These are phyloP conservation scores for Halcyon senegalensis DNA, from an alignment of 2,113 vertebrate species.

Conservation along the genomic window DNA sequence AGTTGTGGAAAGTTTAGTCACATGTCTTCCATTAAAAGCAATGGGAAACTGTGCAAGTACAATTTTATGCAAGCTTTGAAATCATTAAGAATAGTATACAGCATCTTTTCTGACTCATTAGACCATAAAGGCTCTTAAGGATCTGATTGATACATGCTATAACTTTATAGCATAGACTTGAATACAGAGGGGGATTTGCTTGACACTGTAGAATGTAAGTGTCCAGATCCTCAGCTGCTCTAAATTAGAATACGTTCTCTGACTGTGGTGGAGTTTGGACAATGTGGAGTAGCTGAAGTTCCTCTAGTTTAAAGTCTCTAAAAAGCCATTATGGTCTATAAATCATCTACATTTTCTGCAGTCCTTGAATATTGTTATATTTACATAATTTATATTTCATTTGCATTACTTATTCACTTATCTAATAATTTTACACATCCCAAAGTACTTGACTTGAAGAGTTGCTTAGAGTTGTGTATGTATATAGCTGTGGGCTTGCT, in stretches of 20 bases:
- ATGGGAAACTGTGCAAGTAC: slow-evolving; percentile 56
- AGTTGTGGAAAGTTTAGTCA: slow-evolving; percentile 8
- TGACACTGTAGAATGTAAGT: background rate
- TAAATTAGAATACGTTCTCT: background rate
- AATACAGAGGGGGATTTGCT: background rate
- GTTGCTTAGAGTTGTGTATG: slow-evolving; percentile 46
- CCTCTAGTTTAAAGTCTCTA: background rate
- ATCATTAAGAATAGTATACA: slow-evolving; percentile 33
- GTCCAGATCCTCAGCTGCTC: background rate
- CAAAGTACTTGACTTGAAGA: slow-evolving; percentile 48
- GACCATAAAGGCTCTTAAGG: slow-evolving; percentile 62
- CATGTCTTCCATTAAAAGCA: slow-evolving; percentile 70
- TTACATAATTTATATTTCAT: slow-evolving; percentile 59
- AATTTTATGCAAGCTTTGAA: slow-evolving; percentile 27
- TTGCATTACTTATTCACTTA: slow-evolving; percentile 50
- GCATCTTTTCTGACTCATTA: slow-evolving; percentile 58
- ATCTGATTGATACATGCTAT: background rate
- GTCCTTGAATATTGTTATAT: slow-evolving; percentile 57
- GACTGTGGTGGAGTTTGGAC: background rate
- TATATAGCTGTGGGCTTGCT: slow-evolving; percentile 56
- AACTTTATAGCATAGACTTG: background rate
- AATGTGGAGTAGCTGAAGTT: background rate
- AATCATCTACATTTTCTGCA: slow-evolving; percentile 59
- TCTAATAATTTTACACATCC: slow-evolving; percentile 39
- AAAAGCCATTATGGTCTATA: slow-evolving; percentile 70